phyloP scores from a whole-genome alignment of 2,797 vertebrate genomes.

The Tenualosa ilisha region DNA sequence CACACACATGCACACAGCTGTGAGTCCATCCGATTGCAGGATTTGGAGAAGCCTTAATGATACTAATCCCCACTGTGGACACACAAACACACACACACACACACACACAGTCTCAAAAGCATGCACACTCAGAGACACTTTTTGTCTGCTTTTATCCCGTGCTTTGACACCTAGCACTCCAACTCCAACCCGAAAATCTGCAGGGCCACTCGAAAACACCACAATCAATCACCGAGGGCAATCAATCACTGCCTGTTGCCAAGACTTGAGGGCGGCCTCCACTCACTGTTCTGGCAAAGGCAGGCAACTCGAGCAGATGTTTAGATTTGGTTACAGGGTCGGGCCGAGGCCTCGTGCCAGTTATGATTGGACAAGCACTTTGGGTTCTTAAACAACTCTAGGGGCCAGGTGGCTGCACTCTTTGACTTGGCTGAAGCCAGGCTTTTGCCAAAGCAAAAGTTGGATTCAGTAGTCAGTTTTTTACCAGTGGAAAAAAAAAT shows the following conservation, averaged over 20 bases:
- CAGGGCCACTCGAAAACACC: slow-evolving; percentile 33
- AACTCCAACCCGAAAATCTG: slow-evolving; percentile 49
- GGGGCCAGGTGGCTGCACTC: slow-evolving; percentile 47
- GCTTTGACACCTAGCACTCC: slow-evolving; percentile 49
- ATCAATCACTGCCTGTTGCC: slow-evolving; percentile 43
- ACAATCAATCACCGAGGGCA: slow-evolving; percentile 62
- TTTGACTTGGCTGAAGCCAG: slow-evolving; percentile 57
- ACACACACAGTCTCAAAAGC: neutral
- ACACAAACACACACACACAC: neutral
- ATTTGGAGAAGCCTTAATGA: slow-evolving; percentile 62
- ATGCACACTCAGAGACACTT: neutral
- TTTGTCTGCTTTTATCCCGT: neutral
- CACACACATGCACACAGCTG: slow-evolving; percentile 44
- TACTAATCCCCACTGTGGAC: slow-evolving; percentile 55
- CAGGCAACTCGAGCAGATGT: neutral
- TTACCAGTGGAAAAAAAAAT: neutral
- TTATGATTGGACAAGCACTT: slow-evolving; percentile 22
- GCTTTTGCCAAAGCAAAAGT: neutral
- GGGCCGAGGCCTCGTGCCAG: neutral
- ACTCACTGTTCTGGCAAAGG: slow-evolving; percentile 10
- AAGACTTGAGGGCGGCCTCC: slow-evolving; percentile 42
- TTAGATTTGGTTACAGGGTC: slow-evolving; percentile 23
- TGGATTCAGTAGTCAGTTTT: neutral
- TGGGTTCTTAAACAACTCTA: neutral
- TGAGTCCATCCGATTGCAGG: slow-evolving; percentile 36